Percentiles rank a stretch among this genome's conserved stretches.
Evolutionary conservation across 2,888 invertebrate genomes (phyloP).

Genomic region (Mythimna albipuncta): DNA sequence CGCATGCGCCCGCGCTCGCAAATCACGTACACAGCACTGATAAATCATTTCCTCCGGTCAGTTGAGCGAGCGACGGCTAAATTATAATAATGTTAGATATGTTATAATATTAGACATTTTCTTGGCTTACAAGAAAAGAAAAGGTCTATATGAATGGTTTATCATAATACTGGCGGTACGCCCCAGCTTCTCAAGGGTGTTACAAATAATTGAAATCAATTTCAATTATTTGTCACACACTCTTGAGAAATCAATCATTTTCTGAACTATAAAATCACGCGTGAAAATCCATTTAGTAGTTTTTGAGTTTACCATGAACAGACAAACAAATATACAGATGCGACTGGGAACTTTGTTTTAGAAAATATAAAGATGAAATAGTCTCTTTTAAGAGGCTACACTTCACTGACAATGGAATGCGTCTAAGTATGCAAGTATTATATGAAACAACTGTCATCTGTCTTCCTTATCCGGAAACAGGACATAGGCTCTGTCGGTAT

Average conservation of each 20-base stretch:
- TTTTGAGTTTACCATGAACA: too few relatives aligned
- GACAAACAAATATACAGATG: too few relatives aligned
- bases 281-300: too few relatives aligned
- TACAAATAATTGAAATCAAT: too few relatives aligned
- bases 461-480: slow-evolving; percentile 15
- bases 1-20: slow-evolving; percentile 79
- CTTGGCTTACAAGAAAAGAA: neutral
- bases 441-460: neutral
- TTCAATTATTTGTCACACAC: too few relatives aligned
- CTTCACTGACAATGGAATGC: neutral
- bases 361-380: too few relatives aligned
- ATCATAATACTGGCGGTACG: too few relatives aligned
- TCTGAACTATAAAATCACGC: too few relatives aligned
- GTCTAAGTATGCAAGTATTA: neutral
- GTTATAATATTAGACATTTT: slow-evolving; percentile 24
- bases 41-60: slow-evolving; percentile 85
- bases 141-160: neutral
- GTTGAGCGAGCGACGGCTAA: slow-evolving; percentile 57
- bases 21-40: slow-evolving; percentile 83
- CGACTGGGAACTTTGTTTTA: too few relatives aligned
- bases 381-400: too few relatives aligned
- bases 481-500: neutral
- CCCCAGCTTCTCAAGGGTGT: too few relatives aligned
- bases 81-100: slow-evolving; percentile 58
- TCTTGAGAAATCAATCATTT: too few relatives aligned